These are phyloP conservation scores for Ditylenchus dipsaci DNA, from an alignment of 1,140 invertebrate genomes.

Conservation along the genomic window DNA sequence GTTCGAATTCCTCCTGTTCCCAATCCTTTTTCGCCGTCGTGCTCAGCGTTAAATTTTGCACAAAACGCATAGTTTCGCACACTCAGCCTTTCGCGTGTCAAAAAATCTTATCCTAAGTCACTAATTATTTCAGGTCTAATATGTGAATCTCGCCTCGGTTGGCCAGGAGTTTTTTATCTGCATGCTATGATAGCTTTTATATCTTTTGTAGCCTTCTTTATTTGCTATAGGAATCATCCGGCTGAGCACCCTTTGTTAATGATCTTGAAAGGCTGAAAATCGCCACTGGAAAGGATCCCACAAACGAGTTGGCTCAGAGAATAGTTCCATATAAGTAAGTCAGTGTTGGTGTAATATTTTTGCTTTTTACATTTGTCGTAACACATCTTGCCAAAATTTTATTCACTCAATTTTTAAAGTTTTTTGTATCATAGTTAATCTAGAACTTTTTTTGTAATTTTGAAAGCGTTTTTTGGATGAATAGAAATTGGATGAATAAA, in stretches of 20 bases:
- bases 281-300: conserved; percentile 16
- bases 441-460: not conserved
- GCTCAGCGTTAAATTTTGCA: too few relatives aligned
- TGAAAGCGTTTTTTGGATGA: not conserved
- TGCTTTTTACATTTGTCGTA: too few relatives aligned
- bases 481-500: too few relatives aligned
- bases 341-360: too few relatives aligned
- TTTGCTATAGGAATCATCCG: not conserved
- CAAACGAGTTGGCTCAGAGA: conserved; percentile 16
- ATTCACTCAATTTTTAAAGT: too few relatives aligned
- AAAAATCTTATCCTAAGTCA: too few relatives aligned
- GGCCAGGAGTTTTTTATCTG: conserved; percentile 3
- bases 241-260: conserved; percentile 17
- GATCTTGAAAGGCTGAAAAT: conserved; percentile 28
- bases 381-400: too few relatives aligned
- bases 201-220: not conserved
- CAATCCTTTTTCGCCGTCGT: too few relatives aligned
- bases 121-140: not conserved
- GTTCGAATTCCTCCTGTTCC: too few relatives aligned
- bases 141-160: not conserved
- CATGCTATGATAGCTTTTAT: not conserved
- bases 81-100: too few relatives aligned
- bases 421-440: not conserved
- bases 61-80: too few relatives aligned
- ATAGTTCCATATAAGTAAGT: conserved; percentile 24